Base-by-base conservation (phyloP, 2,888 invertebrate species). In the Eubasilissa splendida region DNA sequence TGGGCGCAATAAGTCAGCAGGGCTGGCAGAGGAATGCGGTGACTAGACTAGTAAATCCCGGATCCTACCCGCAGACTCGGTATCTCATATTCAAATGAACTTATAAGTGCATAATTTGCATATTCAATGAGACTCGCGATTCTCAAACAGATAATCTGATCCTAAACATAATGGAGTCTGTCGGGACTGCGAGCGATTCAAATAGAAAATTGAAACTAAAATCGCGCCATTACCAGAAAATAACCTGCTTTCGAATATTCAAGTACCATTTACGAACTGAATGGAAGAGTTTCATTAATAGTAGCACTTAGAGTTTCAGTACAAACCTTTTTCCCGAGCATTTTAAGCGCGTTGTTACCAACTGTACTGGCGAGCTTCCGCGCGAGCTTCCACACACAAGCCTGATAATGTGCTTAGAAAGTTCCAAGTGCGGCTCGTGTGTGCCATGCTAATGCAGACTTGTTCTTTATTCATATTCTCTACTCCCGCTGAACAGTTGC, bases 231-330 rank as follows among this genome's bases (percentile, higher is more conserved):
- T 42, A 42, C 42, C 7, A 22, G 42, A 42, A 42, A 42, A 42
- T 42, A 42, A 42, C 42, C 42, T 42, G 42, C 7, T 42, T 63
- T 22, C 10, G 63, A 12, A 12, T 33, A 33, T 63, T 9, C 31
- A 12, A 63, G 5, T 31, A 12, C 33, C 42, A 31, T 33, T 63
- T 63, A 63, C 42, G 0, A 63, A 63, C 31, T 63, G 33, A 63
- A 63, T 63, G 63, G 63, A 63, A 31, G 63, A 33, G 22, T 63
- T 63, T 63, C 33, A 63, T 63, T 63, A 63, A 63, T 63, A 42
- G 33, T 31, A 31, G 63, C 42, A 31, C 63, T 63, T 42, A 42
- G 42, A 42, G 42, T 42, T 42, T 42, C 42, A 42, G 42, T 42
- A 42, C 42, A 22, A 11, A 31, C 60, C 22, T 33, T 63, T 33